Percentiles rank a stretch among this genome's conserved stretches.
phyloP scores from a whole-genome alignment of 2,113 vertebrate genomes.

The Menura novaehollandiae region DNA sequence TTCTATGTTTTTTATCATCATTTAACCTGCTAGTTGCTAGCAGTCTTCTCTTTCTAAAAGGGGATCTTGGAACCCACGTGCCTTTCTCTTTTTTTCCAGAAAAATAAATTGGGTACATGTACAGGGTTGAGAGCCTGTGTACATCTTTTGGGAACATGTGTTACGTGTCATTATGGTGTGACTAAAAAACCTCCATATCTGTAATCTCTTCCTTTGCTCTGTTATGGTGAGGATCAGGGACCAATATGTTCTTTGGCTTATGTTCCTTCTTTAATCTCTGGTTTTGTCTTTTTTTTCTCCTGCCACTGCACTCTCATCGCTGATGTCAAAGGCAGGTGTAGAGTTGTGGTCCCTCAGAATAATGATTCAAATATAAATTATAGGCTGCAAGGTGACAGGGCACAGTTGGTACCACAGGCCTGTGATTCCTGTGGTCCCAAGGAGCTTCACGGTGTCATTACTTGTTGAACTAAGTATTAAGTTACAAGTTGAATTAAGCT shows the following conservation, averaged over 20 bases:
- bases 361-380: neutral
- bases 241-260: neutral
- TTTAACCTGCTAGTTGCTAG: neutral
- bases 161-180: neutral
- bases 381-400: neutral
- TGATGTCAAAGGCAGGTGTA: neutral
- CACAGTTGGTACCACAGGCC: neutral
- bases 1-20: neutral
- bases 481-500: neutral
- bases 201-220: neutral
- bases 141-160: fast-evolving
- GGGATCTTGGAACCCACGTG: neutral
- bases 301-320: neutral
- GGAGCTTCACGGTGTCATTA: neutral
- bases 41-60: neutral
- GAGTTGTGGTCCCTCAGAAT: neutral
- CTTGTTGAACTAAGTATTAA: neutral
- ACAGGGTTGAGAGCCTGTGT: neutral
- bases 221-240: neutral
- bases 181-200: fast-evolving
- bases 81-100: neutral
- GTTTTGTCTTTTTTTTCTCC: neutral
- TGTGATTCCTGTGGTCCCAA: neutral
- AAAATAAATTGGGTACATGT: neutral
- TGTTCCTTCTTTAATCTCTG: neutral